Evolutionary conservation across 2,888 invertebrate species (phyloP).

Genomic region (Linnaemya vulpina): DNA sequence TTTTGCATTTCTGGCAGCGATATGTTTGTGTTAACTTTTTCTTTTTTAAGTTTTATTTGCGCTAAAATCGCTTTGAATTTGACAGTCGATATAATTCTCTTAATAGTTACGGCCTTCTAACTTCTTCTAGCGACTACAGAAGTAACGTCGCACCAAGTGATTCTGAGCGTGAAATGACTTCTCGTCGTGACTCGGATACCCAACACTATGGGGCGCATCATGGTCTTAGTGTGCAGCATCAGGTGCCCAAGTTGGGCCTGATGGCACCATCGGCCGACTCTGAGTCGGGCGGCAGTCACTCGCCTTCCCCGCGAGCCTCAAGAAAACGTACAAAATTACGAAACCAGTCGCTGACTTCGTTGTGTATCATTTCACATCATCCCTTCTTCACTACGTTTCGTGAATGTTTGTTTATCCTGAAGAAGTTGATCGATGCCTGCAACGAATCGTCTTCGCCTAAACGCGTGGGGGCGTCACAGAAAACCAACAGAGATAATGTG

Average conservation of each 20-base stretch:
- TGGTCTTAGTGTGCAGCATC: constrained; percentile 64
- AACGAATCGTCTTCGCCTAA: constrained; percentile 96
- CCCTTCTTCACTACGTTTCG: constrained; percentile 99
- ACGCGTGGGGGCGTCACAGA: constrained; percentile 94
- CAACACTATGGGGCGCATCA: constrained; percentile 75
- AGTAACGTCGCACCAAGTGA: constrained; percentile 95
- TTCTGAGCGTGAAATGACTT: constrained; percentile 93
- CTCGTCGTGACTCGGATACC: constrained; percentile 87
- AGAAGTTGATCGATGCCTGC: constrained; percentile 98
- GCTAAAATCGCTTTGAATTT: constrained; percentile 45
- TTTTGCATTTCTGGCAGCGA: constrained; percentile 3
- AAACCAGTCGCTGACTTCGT: constrained; percentile 97
- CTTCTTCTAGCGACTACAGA: constrained; percentile 92
- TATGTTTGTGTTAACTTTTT: not conserved
- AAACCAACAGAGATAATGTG: constrained; percentile 94
- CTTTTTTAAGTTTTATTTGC: not conserved
- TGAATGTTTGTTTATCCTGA: constrained; percentile 97
- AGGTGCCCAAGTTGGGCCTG: constrained; percentile 86
- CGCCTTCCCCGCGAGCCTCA: constrained; percentile 92
- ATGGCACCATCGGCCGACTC: constrained; percentile 89
- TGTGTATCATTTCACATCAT: constrained; percentile 99
- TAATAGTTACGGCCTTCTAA: constrained; percentile 83
- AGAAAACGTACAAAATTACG: constrained; percentile 91
- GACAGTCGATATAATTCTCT: constrained; percentile 77
- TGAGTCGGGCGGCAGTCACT: constrained; percentile 94